A percentile compares a stretch with the other conserved stretches of the same genome.
Conservation (phyloP, 1,140 invertebrate species). For the Leguminivora glycinivorella region DNA sequence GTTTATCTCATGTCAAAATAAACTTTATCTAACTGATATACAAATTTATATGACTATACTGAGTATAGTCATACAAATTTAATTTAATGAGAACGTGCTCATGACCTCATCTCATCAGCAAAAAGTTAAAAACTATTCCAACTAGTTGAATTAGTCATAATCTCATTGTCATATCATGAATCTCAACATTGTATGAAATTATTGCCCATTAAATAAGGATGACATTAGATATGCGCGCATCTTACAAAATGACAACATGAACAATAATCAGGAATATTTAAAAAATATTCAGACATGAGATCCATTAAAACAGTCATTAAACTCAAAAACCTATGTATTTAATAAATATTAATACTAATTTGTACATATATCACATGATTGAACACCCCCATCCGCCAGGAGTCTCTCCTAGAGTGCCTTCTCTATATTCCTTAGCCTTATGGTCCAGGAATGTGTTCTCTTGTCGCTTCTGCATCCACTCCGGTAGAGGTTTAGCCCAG, state of each 20-base stretch:
- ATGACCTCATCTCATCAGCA: no score
- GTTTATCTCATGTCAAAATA: no score
- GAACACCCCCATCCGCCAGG: constrained; percentile 51
- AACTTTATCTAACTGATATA: no score
- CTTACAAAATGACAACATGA: no score
- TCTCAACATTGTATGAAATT: neutral
- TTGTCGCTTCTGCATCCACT: constrained; percentile 84
- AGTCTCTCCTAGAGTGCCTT: constrained; percentile 59
- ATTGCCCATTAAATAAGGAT: neutral
- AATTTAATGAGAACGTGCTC: no score
- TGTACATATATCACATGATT: constrained; percentile 58
- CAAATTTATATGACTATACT: no score
- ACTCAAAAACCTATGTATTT: constrained; percentile 17
- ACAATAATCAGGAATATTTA: no score
- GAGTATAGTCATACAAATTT: no score
- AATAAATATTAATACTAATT: constrained; percentile 29
- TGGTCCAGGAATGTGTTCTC: constrained; percentile 83
- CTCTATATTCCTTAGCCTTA: constrained; percentile 82
- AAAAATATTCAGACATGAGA: neutral
- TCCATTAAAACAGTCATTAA: constrained; percentile 1
- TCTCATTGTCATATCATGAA: no score
- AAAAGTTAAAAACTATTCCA: no score
- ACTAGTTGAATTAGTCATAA: no score
- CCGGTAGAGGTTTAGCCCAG: constrained; percentile 89
- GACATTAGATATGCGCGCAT: neutral